Conservation (phyloP, 2,888 invertebrate genomes). For the Noctua pronuba region DNA sequence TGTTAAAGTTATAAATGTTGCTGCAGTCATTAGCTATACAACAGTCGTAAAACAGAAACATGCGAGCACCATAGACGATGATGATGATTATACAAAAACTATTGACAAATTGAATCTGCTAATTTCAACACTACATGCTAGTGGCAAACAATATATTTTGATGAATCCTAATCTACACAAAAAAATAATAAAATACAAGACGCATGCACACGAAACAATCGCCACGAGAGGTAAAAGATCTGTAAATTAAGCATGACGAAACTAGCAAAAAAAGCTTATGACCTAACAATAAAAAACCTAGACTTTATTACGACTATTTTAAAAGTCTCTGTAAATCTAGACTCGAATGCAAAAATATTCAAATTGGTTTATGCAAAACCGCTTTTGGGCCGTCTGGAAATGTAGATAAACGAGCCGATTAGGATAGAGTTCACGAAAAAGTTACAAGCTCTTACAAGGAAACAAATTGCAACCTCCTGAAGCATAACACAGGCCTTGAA, state of each 20-base stretch:
- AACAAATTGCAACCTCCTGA: constrained; percentile 78
- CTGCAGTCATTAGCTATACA: constrained; percentile 78
- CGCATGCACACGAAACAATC: constrained; percentile 74
- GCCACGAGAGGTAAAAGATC: constrained; percentile 70
- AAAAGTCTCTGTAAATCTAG: constrained; percentile 70
- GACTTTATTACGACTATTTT: constrained; percentile 72
- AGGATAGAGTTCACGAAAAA: constrained; percentile 61
- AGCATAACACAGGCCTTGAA: constrained; percentile 86
- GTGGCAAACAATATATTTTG: constrained; percentile 71
- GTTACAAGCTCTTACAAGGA: constrained; percentile 62
- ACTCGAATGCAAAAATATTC: constrained; percentile 74
- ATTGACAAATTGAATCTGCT: constrained; percentile 84
- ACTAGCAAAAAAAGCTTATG: constrained; percentile 69
- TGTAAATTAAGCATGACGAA: constrained; percentile 73
- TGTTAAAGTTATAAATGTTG: constrained; percentile 82
- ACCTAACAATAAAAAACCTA: constrained; percentile 70
- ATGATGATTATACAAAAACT: constrained; percentile 80
- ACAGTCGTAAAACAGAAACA: constrained; percentile 79
- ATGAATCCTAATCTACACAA: constrained; percentile 70
- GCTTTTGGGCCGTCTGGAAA: constrained; percentile 64
- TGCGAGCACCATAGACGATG: constrained; percentile 72
- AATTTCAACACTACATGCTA: constrained; percentile 76
- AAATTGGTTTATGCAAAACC: constrained; percentile 74
- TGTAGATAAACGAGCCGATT: constrained; percentile 62
- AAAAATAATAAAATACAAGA: constrained; percentile 70